These are phyloP conservation scores for Apamea monoglypha DNA, from an alignment of 2,888 invertebrate genomes.

Conservation along the genomic window DNA sequence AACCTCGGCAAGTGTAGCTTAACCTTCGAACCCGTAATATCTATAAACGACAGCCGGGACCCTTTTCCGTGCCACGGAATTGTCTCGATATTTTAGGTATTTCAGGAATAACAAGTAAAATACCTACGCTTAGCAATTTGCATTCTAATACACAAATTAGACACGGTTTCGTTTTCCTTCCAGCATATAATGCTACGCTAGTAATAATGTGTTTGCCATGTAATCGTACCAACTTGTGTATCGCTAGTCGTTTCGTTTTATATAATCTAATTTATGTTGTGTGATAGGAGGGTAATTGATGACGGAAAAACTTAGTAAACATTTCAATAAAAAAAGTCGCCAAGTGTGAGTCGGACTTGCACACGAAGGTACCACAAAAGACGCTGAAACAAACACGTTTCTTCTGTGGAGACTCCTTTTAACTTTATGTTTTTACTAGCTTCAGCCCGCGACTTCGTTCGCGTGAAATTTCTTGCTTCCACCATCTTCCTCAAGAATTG, in stretches of 20 bases:
- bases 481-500: too few species aligned
- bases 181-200: background rate
- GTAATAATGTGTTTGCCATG: background rate
- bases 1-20: background rate
- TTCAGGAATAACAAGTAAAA: too few species aligned
- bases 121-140: conserved; percentile 5
- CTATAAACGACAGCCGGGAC: too few species aligned
- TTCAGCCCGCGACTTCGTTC: too few species aligned
- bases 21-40: background rate
- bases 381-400: too few species aligned
- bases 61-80: background rate
- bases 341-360: too few species aligned
- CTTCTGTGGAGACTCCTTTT: too few species aligned
- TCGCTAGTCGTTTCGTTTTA: background rate
- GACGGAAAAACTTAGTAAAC: background rate
- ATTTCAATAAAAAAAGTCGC: background rate
- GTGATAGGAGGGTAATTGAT: too few species aligned
- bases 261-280: background rate
- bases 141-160: conserved; percentile 15
- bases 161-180: background rate
- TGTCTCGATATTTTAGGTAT: background rate
- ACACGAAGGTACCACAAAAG: too few species aligned
- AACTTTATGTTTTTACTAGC: too few species aligned
- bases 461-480: too few species aligned
- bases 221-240: conserved; percentile 18